Conservation (phyloP, 2,113 vertebrate genomes). For the Grallaria varia region DNA sequence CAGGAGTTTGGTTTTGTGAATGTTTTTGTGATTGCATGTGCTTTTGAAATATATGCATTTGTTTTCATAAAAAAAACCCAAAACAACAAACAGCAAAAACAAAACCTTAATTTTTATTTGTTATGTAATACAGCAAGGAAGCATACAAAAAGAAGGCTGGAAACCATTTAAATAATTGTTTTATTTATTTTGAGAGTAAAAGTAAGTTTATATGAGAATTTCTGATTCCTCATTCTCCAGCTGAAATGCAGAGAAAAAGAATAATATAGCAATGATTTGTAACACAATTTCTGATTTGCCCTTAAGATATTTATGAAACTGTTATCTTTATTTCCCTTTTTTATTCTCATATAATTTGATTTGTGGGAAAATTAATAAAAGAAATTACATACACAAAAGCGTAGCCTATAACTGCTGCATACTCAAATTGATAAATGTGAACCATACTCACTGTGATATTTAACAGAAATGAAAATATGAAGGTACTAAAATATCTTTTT, state of each 20-base stretch:
- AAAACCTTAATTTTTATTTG: not conserved
- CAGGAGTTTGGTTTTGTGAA: not conserved
- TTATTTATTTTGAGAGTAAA: not conserved
- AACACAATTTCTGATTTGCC: not conserved
- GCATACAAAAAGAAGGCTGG: not conserved
- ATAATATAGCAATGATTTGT: not conserved
- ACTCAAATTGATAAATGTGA: conserved; percentile 39
- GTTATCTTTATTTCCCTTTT: conserved; percentile 22
- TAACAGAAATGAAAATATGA: conserved; percentile 55
- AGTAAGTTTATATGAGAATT: not conserved
- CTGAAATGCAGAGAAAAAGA: not conserved
- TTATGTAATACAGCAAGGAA: not conserved
- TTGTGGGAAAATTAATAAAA: conserved; percentile 51
- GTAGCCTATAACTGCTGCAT: not conserved
- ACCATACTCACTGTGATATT: conserved; percentile 33
- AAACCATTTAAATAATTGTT: not conserved
- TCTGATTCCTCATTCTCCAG: not conserved
- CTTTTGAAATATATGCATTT: not conserved
- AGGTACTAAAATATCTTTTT: conserved; percentile 16
- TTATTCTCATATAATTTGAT: conserved; percentile 37
- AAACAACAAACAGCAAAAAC: not conserved
- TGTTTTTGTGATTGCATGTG: not conserved
- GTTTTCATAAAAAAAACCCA: not conserved
- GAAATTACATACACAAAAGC: conserved; percentile 38
- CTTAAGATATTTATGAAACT: conserved; percentile 45